phyloP scores from a whole-genome alignment of 37 sponge, comb jelly and placozoan species.

The Petrosia ficiformis region DNA sequence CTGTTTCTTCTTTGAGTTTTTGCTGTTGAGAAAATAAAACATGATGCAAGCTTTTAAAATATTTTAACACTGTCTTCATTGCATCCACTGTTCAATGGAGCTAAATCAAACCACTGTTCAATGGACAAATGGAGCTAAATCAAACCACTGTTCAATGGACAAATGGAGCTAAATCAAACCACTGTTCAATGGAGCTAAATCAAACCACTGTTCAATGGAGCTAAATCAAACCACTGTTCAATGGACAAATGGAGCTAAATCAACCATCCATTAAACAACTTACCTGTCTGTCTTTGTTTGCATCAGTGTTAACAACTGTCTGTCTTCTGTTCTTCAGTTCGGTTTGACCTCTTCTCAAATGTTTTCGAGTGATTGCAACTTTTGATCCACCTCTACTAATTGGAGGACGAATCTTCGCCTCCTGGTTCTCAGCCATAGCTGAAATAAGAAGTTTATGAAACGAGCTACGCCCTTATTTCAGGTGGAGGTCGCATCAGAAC shows the following conservation, averaged over 20 bases:
- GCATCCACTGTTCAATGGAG: too few species aligned
- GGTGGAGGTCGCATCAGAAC: too few species aligned
- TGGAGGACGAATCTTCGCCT: neutral
- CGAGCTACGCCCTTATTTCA: neutral
- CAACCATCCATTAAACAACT: too few species aligned
- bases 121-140: neutral
- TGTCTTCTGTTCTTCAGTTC: constrained; percentile 2
- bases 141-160: too few species aligned
- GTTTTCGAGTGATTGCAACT: constrained; percentile 58
- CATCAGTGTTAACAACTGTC: constrained; percentile 3
- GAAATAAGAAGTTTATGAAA: neutral
- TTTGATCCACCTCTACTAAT: constrained; percentile 17
- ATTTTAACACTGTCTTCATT: too few species aligned
- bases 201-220: too few species aligned
- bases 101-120: neutral
- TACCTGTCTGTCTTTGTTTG: constrained; percentile 63
- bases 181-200: too few species aligned
- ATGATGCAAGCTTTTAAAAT: too few species aligned
- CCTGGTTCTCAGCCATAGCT: neutral
- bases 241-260: neutral
- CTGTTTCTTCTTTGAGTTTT: constrained; percentile 72
- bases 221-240: neutral
- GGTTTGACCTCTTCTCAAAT: constrained; percentile 68
- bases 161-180: too few species aligned
- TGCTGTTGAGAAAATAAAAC: constrained; percentile 10